phyloP scores from a whole-genome alignment of 2,797 vertebrate species.

The Apogon talboti region DNA sequence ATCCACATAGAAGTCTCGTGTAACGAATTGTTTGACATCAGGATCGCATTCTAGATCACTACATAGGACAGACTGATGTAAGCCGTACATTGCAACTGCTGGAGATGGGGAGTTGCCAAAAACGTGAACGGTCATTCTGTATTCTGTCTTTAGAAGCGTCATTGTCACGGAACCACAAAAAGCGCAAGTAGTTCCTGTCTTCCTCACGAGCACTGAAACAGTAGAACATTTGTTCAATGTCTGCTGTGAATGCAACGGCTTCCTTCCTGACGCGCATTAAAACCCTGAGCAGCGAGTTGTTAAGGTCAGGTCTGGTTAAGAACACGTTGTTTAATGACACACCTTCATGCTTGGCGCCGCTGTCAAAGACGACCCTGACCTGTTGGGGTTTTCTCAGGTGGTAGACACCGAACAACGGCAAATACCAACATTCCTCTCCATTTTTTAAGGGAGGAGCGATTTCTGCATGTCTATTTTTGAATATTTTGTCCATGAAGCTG shows the following conservation, averaged over 20 bases:
- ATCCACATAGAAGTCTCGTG: background rate
- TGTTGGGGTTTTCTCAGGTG: background rate
- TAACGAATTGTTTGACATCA: background rate
- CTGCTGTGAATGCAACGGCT: conserved; percentile 4
- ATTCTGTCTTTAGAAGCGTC: conserved; percentile 30
- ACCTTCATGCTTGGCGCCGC: background rate
- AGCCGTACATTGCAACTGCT: background rate
- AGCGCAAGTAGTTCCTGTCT: conserved; percentile 8
- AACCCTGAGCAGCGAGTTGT: conserved; percentile 29
- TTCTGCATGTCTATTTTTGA: conserved; percentile 1
- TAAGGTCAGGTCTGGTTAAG: conserved; percentile 36
- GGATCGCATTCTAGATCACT: background rate
- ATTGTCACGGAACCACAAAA: conserved; percentile 33
- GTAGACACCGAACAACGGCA: conserved; percentile 14
- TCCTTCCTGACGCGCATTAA: conserved; percentile 22
- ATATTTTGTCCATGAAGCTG: conserved; percentile 20
- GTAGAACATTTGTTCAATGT: conserved; percentile 18
- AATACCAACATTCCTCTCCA: conserved; percentile 12
- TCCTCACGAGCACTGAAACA: background rate
- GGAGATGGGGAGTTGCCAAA: background rate
- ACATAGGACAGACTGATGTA: background rate
- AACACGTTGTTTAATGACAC: background rate
- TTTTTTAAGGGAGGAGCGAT: background rate
- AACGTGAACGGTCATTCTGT: background rate
- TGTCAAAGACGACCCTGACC: background rate